Base-by-base conservation (phyloP, 2,113 vertebrate genomes). In the Notiomystis cincta region DNA sequence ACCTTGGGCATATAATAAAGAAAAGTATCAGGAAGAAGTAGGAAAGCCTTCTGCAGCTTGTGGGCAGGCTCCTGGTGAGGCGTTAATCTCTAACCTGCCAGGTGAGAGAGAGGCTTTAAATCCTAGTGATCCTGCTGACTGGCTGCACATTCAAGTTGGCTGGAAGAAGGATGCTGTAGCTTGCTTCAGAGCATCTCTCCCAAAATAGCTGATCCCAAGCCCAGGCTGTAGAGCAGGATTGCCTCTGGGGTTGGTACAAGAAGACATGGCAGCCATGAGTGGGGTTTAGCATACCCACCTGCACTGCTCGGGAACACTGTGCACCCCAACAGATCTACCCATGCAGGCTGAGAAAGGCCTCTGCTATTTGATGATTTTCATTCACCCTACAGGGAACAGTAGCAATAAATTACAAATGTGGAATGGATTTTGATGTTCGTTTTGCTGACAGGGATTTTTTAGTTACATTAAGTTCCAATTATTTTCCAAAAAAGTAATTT, bases 261-360 rank as follows among this genome's bases (percentile, higher is more conserved):
- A 82, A 85, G n/a, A 21, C 42, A 35, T 20, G 65, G 72, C 35
- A 93, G 35, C 5, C 21, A 28, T 5, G 12, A 25, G 8, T 6
- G 7, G 6, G 21, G 7, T 47, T 42, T 17, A 13, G 33, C 24
- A 48, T 56, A 54, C 10, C 30, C 15, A 10, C 24, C 24, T 47
- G 57, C 5, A 0, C n/a, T 47, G 25, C 38, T 23, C 4, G 12
- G 80, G 40, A 18, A 2, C 15, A 4, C 42, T 6, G 1, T 5
- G 12, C 0, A 1, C 42, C n/a, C 40, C 3, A 2, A 3, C 25
- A 53, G 25, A 69, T 12, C 76, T 17, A 13, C 30, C 17, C 2
- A 1, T 1, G 9, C 11, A 35, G 47, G 38, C 44, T 73, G 47
- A 73, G 42, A 84, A 73, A 73, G 25, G 17, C 44, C 14, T 90